Evolutionary conservation across 2,888 invertebrate species (phyloP).

Genomic region (Ennomos fuscantarius): DNA sequence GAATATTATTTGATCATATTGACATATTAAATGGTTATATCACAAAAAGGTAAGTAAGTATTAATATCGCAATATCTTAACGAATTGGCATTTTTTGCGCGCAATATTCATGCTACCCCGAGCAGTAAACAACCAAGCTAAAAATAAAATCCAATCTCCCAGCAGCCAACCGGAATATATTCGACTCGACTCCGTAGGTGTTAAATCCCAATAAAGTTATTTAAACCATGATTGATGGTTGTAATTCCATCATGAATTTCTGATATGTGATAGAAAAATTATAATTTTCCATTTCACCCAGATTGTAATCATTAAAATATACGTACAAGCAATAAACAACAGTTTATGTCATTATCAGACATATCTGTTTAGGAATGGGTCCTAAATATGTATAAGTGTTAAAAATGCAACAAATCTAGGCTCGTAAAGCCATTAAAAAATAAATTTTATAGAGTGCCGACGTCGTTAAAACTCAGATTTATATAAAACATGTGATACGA

Average conservation of each 20-base stretch:
- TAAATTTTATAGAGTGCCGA: constrained; percentile 71
- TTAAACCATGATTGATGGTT: constrained; percentile 38
- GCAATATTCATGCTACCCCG: neutral
- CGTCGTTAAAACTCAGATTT: constrained; percentile 73
- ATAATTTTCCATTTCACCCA: constrained; percentile 38
- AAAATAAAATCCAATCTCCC: constrained; percentile 37
- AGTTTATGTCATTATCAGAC: constrained; percentile 49
- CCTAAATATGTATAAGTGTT: constrained; percentile 59
- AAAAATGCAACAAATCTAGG: constrained; percentile 61
- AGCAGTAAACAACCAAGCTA: constrained; percentile 10
- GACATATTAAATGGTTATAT: no score
- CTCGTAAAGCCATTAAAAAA: constrained; percentile 66
- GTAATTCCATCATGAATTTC: constrained; percentile 37
- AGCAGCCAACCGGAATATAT: constrained; percentile 33
- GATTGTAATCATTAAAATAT: constrained; percentile 43
- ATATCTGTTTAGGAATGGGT: constrained; percentile 49
- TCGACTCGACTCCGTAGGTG: constrained; percentile 31
- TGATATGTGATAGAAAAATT: constrained; percentile 36
- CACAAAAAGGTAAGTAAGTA: no score
- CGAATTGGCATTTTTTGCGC: no score
- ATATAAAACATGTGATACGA: constrained; percentile 68
- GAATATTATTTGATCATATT: no score
- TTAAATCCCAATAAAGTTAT: constrained; percentile 37
- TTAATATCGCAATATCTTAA: no score
- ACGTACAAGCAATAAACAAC: constrained; percentile 45